Percentiles rank a stretch among this genome's conserved stretches.
Evolutionary conservation across 1,140 invertebrate species (phyloP).

Genomic region (Rhynchophorus ferrugineus): DNA sequence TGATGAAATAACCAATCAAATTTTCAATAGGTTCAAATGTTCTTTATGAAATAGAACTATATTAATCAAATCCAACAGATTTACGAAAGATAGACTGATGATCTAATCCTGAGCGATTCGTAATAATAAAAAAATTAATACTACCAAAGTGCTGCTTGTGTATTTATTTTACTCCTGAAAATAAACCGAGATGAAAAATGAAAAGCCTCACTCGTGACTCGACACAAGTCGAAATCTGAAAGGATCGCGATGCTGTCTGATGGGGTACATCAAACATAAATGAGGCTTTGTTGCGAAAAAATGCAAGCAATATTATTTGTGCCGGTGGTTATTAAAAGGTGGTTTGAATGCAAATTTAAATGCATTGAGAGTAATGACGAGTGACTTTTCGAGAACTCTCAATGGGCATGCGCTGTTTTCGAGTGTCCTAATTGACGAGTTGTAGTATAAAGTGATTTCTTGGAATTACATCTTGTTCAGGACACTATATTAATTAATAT

Average conservation of each 20-base stretch:
- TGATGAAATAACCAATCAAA: too few relatives aligned
- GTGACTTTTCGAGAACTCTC: background rate
- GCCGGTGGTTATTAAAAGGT: conserved; percentile 7
- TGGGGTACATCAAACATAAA: conserved; percentile 10
- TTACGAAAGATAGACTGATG: too few relatives aligned
- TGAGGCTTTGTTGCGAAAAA: conserved; percentile 16
- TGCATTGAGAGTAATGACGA: background rate
- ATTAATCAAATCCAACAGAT: too few relatives aligned
- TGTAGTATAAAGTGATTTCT: background rate
- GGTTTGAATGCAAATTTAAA: conserved; percentile 9
- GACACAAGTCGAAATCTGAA: background rate
- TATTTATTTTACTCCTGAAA: background rate
- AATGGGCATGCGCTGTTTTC: background rate
- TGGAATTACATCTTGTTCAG: background rate
- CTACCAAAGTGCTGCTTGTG: background rate
- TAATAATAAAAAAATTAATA: background rate
- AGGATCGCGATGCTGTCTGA: conserved; percentile 5
- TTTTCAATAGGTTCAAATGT: too few relatives aligned
- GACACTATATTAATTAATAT: too few relatives aligned
- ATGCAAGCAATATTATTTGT: conserved; percentile 14
- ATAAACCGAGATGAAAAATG: background rate
- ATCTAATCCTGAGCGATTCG: background rate
- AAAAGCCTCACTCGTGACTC: background rate
- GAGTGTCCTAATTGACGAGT: background rate
- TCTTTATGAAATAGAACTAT: too few relatives aligned